Percentiles rank a stretch among this genome's conserved stretches.
These are phyloP conservation scores for Tenebrio molitor DNA, from an alignment of 1,140 invertebrate species.

Conservation along the genomic window DNA sequence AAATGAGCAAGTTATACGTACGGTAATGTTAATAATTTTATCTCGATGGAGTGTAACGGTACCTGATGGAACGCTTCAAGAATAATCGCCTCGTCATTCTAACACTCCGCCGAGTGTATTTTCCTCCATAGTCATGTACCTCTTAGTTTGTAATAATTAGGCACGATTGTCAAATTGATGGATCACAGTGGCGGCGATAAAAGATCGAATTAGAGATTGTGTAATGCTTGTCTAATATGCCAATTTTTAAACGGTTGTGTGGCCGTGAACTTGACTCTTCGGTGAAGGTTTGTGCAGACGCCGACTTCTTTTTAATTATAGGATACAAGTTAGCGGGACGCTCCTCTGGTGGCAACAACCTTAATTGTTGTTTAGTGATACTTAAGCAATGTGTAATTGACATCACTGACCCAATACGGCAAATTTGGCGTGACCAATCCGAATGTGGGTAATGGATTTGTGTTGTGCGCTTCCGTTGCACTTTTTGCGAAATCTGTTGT, in stretches of 20 bases:
- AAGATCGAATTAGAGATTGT: background rate
- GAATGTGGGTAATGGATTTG: too few species aligned
- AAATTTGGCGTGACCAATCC: background rate
- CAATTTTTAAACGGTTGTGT: slow-evolving; percentile 9
- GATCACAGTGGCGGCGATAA: slow-evolving; percentile 3
- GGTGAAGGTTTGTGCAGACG: background rate
- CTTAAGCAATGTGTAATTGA: too few species aligned
- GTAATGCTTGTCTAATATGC: background rate
- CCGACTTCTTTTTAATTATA: background rate
- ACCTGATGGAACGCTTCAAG: background rate
- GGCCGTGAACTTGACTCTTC: slow-evolving; percentile 4
- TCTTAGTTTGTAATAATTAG: slow-evolving; percentile 12
- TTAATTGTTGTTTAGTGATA: background rate
- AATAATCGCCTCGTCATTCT: slow-evolving; percentile 17
- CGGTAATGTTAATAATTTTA: background rate
- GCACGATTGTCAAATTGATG: slow-evolving; percentile 23
- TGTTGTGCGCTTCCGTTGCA: background rate
- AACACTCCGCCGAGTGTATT: background rate
- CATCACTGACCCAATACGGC: background rate
- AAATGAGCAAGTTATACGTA: background rate
- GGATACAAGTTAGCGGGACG: background rate
- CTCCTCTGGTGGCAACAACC: background rate
- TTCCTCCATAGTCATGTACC: background rate
- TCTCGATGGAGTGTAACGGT: slow-evolving; percentile 16
- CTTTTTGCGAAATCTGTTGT: slow-evolving; percentile 2